Evolutionary conservation across 2,888 invertebrate genomes (phyloP), one percentile per base, ranked within the genome.

Genomic region (Drosophila sordidapex): DNA sequence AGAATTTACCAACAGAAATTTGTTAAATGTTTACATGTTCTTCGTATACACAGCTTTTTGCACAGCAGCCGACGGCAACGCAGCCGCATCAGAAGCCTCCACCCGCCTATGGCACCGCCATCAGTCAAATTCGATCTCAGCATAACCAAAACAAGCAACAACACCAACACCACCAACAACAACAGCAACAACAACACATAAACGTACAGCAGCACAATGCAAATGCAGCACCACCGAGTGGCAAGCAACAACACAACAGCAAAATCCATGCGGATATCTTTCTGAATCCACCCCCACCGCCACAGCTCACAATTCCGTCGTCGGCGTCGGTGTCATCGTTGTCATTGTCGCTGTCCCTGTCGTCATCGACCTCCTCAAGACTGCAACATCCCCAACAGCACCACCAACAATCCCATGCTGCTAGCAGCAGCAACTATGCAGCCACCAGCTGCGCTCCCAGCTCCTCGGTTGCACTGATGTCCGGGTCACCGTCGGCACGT

Each of bases 61-160:
- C 91, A 49, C 92, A 86, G 81, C 91, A 91, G 76, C 66, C 82
- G 61, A 46, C 85, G 65, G 52, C 87, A 46, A 31, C 78, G 51
- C 83, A 73, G 61, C 88, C 92, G 62, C 93, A 92, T 72, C 91
- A 92, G 69, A 93, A 93, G 82, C 93, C 93, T 77, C 93, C 93
- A 71, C 93, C 93, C 65, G 92, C 93, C 63, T 93, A 93, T 84
- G 92, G 93, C 79, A 88, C 93, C 69, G 93, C 93, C 87, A 92
- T 93, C 83, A 93, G 92, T 91, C 93, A 93, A 91, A 91, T 93
- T 81, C 86, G 93, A 93, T 93, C 93, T 92, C 93, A 92, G 87
- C 91, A 93, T 82, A 91, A 91, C 91, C 93, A 92, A 91, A 92
- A 87, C 67, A 90, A 92, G 54, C 89, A 90, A 52, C 81, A 77